These are phyloP conservation scores for Nestor notabilis DNA, from an alignment of 2,113 vertebrate species.

Conservation along the genomic window DNA sequence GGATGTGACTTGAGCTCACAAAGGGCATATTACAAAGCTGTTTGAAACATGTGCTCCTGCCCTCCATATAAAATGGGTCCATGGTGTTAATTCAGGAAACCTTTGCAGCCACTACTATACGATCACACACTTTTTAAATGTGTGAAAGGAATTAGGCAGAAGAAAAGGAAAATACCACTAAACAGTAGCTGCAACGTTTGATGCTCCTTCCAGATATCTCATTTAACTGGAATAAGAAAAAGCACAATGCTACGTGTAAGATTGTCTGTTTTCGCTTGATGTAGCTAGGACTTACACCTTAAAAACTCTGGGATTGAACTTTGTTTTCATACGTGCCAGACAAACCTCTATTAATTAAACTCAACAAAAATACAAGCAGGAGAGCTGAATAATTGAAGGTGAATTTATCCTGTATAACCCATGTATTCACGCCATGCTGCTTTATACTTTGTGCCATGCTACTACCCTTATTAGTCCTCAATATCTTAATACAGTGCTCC, in stretches of 20 bases:
- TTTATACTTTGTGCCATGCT: background rate
- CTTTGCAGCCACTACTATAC: background rate
- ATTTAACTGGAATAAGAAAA: background rate
- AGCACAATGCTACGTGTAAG: background rate
- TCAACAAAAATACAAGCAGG: background rate
- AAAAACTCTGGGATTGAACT: background rate
- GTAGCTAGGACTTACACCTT: background rate
- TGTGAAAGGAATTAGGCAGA: background rate
- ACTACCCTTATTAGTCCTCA: background rate
- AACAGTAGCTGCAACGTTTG: background rate
- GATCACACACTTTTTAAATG: background rate
- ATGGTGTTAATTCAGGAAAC: background rate
- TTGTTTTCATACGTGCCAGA: background rate
- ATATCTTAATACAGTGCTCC: background rate
- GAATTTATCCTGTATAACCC: background rate
- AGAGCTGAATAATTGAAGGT: background rate
- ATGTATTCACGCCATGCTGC: background rate
- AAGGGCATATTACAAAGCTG: background rate
- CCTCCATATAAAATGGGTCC: background rate
- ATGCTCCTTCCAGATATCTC: background rate
- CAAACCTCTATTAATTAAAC: background rate
- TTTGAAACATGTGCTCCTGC: background rate
- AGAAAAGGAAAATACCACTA: background rate
- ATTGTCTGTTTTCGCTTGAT: background rate
- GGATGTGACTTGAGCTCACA: background rate